Evolutionary conservation across 2,888 invertebrate species (phyloP).

Genomic region (Drosophila infuscata): DNA sequence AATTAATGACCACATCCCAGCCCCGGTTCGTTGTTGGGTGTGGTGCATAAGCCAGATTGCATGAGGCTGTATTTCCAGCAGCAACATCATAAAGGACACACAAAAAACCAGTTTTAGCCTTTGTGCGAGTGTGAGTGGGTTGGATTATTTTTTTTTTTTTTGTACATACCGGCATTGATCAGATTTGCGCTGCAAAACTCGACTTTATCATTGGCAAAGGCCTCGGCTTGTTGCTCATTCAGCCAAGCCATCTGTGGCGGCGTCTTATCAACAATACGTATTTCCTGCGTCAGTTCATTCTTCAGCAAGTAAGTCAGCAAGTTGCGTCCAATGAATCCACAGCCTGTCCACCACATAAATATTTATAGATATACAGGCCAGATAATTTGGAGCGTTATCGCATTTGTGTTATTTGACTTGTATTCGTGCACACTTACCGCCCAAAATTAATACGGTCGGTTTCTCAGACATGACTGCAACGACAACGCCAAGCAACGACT

Average conservation of each 20-base stretch:
- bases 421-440: conserved; percentile 76
- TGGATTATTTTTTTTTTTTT: conserved; percentile 20
- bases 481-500: conserved; percentile 24
- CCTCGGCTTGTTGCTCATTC: conserved; percentile 89
- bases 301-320: conserved; percentile 92
- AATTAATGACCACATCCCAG: conserved; percentile 94
- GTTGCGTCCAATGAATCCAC: conserved; percentile 97
- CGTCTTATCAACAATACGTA: conserved; percentile 95
- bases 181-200: conserved; percentile 97
- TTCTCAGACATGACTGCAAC: conserved; percentile 79
- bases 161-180: conserved; percentile 91
- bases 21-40: conserved; percentile 86
- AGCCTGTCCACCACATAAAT: conserved; percentile 88
- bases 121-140: conserved; percentile 26
- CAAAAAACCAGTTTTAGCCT: conserved; percentile 62
- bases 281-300: conserved; percentile 90
- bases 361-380: conserved; percentile 20
- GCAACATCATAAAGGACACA: conserved; percentile 32
- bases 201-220: conserved; percentile 91
- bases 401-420: conserved; percentile 5
- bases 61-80: conserved; percentile 88
- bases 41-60: conserved; percentile 90
- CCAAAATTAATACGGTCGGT: conserved; percentile 84
- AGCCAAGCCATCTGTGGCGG: conserved; percentile 97
- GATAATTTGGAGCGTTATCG: conserved; percentile 38